phyloP scores from a whole-genome alignment of 2,888 invertebrate genomes.

The Platerodrilus igneus region DNA sequence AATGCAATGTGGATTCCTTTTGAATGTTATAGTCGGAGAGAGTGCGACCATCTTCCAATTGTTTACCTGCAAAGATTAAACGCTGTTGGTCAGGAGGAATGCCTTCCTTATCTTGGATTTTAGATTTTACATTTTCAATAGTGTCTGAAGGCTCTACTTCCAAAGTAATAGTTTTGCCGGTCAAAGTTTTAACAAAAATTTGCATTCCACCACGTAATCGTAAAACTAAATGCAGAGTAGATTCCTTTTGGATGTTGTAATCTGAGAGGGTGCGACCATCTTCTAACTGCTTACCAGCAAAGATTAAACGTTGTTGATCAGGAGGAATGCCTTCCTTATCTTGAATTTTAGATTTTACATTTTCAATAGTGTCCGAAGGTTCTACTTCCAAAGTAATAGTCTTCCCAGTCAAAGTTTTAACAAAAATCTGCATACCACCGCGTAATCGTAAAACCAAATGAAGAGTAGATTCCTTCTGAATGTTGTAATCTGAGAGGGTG shows the following conservation, averaged over 20 bases:
- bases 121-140: constrained; percentile 62
- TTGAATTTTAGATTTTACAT: constrained; percentile 89
- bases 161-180: constrained; percentile 57
- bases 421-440: constrained; percentile 65
- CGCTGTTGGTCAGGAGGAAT: constrained; percentile 59
- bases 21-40: constrained; percentile 62
- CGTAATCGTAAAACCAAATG: constrained; percentile 59
- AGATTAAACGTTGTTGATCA: constrained; percentile 83
- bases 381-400: constrained; percentile 57
- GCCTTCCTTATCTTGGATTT: constrained; percentile 56
- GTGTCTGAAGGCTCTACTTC: constrained; percentile 60
- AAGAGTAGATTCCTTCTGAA: constrained; percentile 58
- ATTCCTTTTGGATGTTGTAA: constrained; percentile 74
- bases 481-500: constrained; percentile 61
- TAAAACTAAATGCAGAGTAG: constrained; percentile 86
- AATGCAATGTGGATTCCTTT: constrained; percentile 57
- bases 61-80: constrained; percentile 64
- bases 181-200: constrained; percentile 54
- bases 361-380: constrained; percentile 88
- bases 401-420: constrained; percentile 57
- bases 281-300: constrained; percentile 88
- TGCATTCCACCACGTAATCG: constrained; percentile 65
- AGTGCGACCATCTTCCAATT: constrained; percentile 65
- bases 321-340: constrained; percentile 89
- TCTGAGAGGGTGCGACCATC: constrained; percentile 72